Conservation (phyloP, 1,140 invertebrate genomes). For the Agrilus planipennis region DNA sequence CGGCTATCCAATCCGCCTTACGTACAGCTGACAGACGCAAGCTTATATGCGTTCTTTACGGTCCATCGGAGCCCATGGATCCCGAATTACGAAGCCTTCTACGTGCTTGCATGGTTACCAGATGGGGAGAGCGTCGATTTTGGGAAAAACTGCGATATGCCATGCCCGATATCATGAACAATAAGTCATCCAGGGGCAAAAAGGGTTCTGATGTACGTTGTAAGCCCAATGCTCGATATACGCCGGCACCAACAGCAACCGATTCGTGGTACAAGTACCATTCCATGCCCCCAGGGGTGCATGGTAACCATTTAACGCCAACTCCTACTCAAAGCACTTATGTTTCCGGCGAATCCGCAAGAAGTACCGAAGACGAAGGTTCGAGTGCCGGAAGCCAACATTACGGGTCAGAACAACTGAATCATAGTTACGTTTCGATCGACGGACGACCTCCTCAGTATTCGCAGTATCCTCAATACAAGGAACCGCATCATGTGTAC, state of each 20-base stretch:
- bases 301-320: slow-evolving; percentile 37
- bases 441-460: slow-evolving; percentile 31
- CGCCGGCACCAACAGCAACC: slow-evolving; percentile 42
- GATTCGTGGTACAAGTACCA: slow-evolving; percentile 41
- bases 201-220: slow-evolving; percentile 32
- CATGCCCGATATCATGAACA: slow-evolving; percentile 57
- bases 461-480: slow-evolving; percentile 22
- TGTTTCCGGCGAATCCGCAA: slow-evolving; percentile 47
- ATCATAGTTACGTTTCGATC: slow-evolving; percentile 33
- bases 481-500: slow-evolving; percentile 30
- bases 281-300: slow-evolving; percentile 32
- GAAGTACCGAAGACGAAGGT: slow-evolving; percentile 46
- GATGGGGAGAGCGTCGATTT: slow-evolving; percentile 77
- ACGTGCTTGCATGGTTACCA: slow-evolving; percentile 71
- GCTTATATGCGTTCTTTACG: slow-evolving; percentile 56
- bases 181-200: slow-evolving; percentile 25
- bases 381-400: slow-evolving; percentile 39
- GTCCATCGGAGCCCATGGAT: slow-evolving; percentile 53
- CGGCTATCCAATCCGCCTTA: slow-evolving; percentile 58
- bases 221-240: slow-evolving; percentile 36
- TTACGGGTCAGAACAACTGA: slow-evolving; percentile 32
- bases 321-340: slow-evolving; percentile 52
- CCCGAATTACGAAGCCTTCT: slow-evolving; percentile 71
- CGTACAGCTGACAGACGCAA: slow-evolving; percentile 62
- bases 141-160: slow-evolving; percentile 83